phyloP scores from a whole-genome alignment of 2,113 vertebrate species.

The Halichoerus grypus region DNA sequence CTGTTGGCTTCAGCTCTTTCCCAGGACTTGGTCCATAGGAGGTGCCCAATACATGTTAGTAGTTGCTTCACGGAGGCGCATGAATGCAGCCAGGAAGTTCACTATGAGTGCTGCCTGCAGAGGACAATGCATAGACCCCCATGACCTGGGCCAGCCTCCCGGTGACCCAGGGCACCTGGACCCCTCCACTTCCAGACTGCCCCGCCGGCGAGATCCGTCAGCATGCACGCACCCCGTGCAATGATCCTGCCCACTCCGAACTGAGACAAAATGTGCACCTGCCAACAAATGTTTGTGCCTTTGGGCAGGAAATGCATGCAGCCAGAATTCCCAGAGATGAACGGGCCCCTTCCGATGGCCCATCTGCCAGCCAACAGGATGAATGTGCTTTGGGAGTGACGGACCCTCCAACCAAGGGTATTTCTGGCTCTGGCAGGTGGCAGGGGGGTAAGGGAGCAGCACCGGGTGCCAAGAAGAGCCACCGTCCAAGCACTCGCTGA shows the following conservation, averaged over 20 bases:
- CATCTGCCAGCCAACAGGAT: neutral
- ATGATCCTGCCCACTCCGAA: neutral
- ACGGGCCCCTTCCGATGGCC: neutral
- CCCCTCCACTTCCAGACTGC: neutral
- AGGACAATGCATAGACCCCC: neutral
- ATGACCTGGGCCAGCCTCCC: neutral
- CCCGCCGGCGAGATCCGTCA: rapidly evolving
- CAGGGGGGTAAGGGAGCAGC: neutral
- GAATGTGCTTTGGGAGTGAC: neutral
- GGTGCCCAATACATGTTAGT: rapidly evolving
- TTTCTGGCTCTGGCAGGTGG: conserved; percentile 37
- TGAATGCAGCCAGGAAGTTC: neutral
- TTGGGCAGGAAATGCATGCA: neutral
- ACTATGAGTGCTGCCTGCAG: neutral
- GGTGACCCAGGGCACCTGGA: neutral
- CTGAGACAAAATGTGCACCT: neutral
- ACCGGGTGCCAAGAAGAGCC: neutral
- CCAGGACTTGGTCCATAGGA: neutral
- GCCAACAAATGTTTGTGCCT: neutral
- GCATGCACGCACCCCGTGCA: rapidly evolving
- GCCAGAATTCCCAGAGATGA: neutral
- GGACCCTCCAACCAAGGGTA: neutral
- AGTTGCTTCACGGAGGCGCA: neutral
- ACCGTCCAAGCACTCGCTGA: neutral
- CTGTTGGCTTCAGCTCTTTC: too few species aligned